A percentile compares a stretch with the other conserved stretches of the same genome.
Evolutionary conservation across 2,113 vertebrate genomes (phyloP).

Genomic region (Catharus minimus): DNA sequence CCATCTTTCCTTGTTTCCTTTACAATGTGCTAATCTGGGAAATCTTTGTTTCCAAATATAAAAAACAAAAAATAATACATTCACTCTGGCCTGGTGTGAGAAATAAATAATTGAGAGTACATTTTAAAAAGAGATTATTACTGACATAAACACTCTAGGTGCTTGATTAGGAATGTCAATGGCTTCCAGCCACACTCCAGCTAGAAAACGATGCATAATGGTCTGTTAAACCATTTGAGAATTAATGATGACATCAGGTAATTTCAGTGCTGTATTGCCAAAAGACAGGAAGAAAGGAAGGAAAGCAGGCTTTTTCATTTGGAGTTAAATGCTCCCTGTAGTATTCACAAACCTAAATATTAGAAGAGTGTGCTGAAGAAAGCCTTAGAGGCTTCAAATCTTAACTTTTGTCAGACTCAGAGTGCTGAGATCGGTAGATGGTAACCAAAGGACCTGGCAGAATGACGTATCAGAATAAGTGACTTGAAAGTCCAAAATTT

Average conservation of each 20-base stretch:
- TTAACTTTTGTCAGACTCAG: not conserved
- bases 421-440: not conserved
- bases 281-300: slow-evolving; percentile 52
- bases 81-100: not conserved
- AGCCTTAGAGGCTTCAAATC: not conserved
- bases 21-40: not conserved
- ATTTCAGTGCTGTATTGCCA: slow-evolving; percentile 1
- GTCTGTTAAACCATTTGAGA: slow-evolving; percentile 35
- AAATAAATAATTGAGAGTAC: slow-evolving; percentile 19
- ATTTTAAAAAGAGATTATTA: slow-evolving; percentile 39
- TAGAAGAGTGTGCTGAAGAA: not conserved
- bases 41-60: not conserved
- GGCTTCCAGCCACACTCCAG: slow-evolving; percentile 44
- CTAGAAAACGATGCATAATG: not conserved
- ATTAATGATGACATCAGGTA: slow-evolving; percentile 45
- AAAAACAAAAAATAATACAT: not conserved
- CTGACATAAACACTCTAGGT: slow-evolving; percentile 41
- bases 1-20: not conserved
- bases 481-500: not conserved
- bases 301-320: not conserved
- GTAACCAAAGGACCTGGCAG: not conserved
- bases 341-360: slow-evolving; percentile 25
- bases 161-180: slow-evolving; percentile 50
- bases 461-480: not conserved
- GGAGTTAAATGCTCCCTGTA: slow-evolving; percentile 30